Base-by-base conservation (phyloP, 2,113 vertebrate species). In the Nestor notabilis region DNA sequence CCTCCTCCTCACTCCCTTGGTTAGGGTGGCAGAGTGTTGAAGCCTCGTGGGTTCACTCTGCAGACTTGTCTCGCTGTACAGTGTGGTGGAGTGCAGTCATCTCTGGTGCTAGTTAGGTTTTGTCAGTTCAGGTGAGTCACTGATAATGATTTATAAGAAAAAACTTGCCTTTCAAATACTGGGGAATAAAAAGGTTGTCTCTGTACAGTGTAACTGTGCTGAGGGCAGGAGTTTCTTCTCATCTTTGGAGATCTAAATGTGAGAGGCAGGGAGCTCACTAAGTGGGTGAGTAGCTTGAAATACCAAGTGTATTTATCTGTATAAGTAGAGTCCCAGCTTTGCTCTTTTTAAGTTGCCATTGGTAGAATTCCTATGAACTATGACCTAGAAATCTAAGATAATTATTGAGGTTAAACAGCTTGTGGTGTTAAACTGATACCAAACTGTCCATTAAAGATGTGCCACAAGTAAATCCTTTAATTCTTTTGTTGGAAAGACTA, bases 111-210 rank as follows among this genome's bases (percentile, higher is more conserved):
- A 49, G 82, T 93, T 91, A 15, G 56, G 64, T 76, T 49, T 70
- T 93, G 75, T 92, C 91, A 79, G 83, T 79, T 90, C 86, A 46
- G 41, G 88, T 82, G 80, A 81, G 69, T 90, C 74, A 93, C 53
- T 17, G 21, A 71, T 89, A 88, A 63, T 65, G 70, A 84, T 70
- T 96, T 95, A 44, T 52, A 93, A 68, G 90, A 79, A 92, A 92
- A 97, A 94, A 91, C 72, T 87, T 89, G 81, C 87, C 65, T 98
- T 95, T 96, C 78, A 95, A 87, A 76, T 91, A 87, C 86, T 96
- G 70, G 68, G 84, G 80, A 94, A 66, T 35, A 90, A 95, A 94
- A 87, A 89, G 72, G 15, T 66, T 94, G 52, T 77, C 46, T 66
- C 25, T 61, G 83, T 81, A 53, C 89, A 49, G 33, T 8, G 1